Base-by-base conservation (phyloP, 1,140 invertebrate genomes). In the Octopus sinensis region DNA sequence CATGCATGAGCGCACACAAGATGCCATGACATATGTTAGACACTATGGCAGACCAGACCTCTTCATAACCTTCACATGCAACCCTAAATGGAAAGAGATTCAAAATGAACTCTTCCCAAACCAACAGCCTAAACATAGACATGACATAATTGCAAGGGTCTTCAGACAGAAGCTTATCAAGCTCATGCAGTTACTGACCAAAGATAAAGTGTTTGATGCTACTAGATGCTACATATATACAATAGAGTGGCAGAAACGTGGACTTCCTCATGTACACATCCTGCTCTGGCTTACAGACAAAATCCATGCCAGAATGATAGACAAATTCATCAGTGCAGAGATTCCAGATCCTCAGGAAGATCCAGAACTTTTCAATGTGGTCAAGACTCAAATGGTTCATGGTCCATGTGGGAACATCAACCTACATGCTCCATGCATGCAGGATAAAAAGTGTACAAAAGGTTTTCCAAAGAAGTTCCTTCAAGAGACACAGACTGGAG, bases 221-320 rank as follows among this genome's bases (percentile, higher is more conserved):
- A 17, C 56, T 17, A 9, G 43, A 7, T 80, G 17, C 23, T 76
- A 52, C 54, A 56, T 83, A 5, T 91, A 90, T 81, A 83, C 87
- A 23, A 81, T 93, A 54, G 92, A 93, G 86, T 93, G 90, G 88
- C 91, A 92, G 86, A 93, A 92, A 85, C 85, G 91, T 82, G 91
- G 92, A 9, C 84, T 92, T 53, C 91, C 92, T 2, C 92, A 93
- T 90, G 88, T 86, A 6, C 92, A 92, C 84, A 91, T 93, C 81
- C 84, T 93, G n/a, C 76, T 92, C n/a, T 92, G 87, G 88, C 87
- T 90, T 51, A 53, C 23, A 30, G 30, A 82, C 10, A 78, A 80
- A 84, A 17, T 56, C 52, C 81, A 81, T 78, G 6, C 23, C 17
- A 6, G 73, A 52, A 13, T 13, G 54, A 12, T 68, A 43, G 30